Conservation (phyloP, 2,888 invertebrate genomes). For the Chymomyza procnemis region DNA sequence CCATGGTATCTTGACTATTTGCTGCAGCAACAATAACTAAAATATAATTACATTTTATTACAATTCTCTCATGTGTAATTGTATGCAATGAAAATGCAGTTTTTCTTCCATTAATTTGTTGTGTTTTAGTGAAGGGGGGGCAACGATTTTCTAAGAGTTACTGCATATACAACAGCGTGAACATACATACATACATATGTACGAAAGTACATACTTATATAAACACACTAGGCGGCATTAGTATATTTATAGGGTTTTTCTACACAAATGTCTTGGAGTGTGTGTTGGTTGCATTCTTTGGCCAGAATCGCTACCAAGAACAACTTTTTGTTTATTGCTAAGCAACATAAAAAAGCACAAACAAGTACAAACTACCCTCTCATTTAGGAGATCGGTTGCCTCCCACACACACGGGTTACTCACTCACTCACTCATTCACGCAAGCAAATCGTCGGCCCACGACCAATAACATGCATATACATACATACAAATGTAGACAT, state of each 20-base stretch:
- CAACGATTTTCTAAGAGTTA: too few species aligned
- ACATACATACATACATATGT: too few species aligned
- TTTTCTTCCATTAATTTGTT: too few species aligned
- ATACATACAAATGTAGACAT: neutral
- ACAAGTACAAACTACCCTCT: neutral
- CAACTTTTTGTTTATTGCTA: neutral
- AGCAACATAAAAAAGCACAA: neutral
- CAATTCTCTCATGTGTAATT: neutral
- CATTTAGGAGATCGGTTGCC: neutral
- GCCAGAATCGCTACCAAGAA: neutral
- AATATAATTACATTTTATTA: neutral
- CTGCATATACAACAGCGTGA: too few species aligned
- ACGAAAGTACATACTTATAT: too few species aligned
- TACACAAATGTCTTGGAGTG: neutral
- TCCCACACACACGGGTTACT: neutral
- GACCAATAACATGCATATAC: neutral
- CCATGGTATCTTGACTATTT: neutral
- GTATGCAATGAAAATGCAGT: too few species aligned
- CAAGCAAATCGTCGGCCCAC: neutral
- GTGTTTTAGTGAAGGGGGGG: too few species aligned
- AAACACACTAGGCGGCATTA: too few species aligned
- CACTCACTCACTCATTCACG: neutral
- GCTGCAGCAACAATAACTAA: neutral
- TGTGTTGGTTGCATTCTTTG: too few species aligned
- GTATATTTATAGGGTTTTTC: too few species aligned